A percentile compares a stretch with the other conserved stretches of the same genome.
Conservation (phyloP, 1,140 invertebrate genomes). For the Homalodisca vitripennis region DNA sequence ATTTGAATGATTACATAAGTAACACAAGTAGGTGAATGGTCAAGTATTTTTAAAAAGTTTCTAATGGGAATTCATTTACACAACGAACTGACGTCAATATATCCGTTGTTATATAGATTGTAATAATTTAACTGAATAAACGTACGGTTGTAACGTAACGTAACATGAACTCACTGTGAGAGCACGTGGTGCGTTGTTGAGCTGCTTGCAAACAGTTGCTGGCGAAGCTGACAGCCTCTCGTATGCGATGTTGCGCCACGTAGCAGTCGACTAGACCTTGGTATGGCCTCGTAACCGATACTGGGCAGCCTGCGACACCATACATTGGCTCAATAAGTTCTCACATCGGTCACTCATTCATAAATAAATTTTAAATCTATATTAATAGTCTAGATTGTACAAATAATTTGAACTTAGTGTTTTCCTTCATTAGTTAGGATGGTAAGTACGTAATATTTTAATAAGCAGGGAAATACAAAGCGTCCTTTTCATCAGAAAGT, state of each 20-base stretch:
- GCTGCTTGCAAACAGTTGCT: conserved; percentile 65
- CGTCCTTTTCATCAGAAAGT: too few species aligned
- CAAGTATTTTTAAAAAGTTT: not conserved
- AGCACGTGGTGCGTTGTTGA: conserved; percentile 66
- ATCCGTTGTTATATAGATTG: not conserved
- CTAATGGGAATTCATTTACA: not conserved
- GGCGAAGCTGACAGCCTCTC: conserved; percentile 69
- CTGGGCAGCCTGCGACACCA: conserved; percentile 47
- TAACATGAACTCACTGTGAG: conserved; percentile 57
- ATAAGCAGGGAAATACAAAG: too few species aligned
- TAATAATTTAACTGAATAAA: not conserved
- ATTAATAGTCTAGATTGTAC: too few species aligned
- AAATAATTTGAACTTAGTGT: too few species aligned
- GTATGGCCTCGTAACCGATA: conserved; percentile 56
- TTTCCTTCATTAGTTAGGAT: too few species aligned
- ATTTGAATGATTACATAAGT: not conserved
- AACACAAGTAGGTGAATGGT: not conserved
- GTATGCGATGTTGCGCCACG: conserved; percentile 59
- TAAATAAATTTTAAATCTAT: not conserved
- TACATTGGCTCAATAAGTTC: too few species aligned
- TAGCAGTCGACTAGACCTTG: conserved; percentile 73
- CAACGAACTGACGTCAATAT: not conserved
- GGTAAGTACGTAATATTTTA: too few species aligned
- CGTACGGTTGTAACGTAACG: not conserved
- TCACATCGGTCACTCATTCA: not conserved